Evolutionary conservation across 2,888 invertebrate species (phyloP), one percentile per base, ranked within the genome.

Genomic region (Nomada ferruginata): DNA sequence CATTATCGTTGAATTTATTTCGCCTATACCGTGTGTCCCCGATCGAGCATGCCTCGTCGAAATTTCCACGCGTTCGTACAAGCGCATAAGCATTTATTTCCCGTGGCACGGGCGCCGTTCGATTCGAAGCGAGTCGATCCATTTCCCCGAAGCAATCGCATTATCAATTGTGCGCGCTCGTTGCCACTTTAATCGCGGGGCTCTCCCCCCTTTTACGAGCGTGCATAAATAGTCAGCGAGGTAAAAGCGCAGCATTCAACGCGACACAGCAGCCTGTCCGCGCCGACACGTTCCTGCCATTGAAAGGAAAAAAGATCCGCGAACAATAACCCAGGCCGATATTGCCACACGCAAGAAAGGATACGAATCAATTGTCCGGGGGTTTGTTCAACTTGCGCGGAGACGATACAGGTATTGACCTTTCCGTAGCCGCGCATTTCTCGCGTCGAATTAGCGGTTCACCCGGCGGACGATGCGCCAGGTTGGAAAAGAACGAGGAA

Each of bases 1-100:
- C 66, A 70, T 80, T 82, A 73, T 75, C 79, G 36, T 20, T 74
- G 60, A 59, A 60, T 72, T 61, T 50, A 66, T 61, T 83, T 20
- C n/a, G 72, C 36, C 68, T 44, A 69, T 47, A 50, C 11, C 55
- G 15, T 7, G 18, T 26, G 29, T 20, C 7, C 55, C 36, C 36
- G 7, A 36, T 36, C 20, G 18, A 26, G 23, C n/a, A n/a, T 11
- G 15, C 1, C 15, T 5, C 18, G 15, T 50, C 53, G 29, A 23
- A 64, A 65, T 60, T 65, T 60, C 59, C 15, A 44, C 26, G 9
- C 26, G 29, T 29, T 26, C 26, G 26, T 26, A 26, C 26, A 26
- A 26, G 26, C 26, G 2, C 26, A 26, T 26, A 26, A 26, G 26
- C 2, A 26, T 2, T 2, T 26, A 7, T 36, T 7, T 5, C 36